Conservation (phyloP, 2,888 invertebrate genomes). For the Erebia aethiops region DNA sequence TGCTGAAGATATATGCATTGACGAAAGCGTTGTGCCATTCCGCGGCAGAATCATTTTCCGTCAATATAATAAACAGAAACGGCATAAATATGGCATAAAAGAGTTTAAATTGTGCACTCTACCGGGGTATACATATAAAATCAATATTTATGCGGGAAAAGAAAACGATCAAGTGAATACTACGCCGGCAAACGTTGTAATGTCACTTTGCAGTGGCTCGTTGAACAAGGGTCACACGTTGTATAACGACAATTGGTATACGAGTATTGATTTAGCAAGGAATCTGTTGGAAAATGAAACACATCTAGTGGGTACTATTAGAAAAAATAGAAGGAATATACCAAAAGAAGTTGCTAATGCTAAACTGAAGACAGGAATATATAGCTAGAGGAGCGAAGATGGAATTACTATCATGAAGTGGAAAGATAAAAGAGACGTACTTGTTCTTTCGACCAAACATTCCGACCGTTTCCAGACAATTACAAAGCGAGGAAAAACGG, state of each 20-base stretch:
- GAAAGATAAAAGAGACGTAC: conserved; percentile 38
- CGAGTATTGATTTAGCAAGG: conserved; percentile 42
- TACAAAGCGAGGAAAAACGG: conserved; percentile 42
- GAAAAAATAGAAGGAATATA: conserved; percentile 40
- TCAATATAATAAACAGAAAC: conserved; percentile 26
- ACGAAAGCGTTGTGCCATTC: conserved; percentile 26
- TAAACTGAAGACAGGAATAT: conserved; percentile 40
- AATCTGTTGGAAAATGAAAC: conserved; percentile 44
- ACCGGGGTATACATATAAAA: conserved; percentile 50
- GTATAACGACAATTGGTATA: conserved; percentile 49
- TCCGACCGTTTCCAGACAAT: conserved; percentile 4
- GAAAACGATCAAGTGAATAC: conserved; percentile 43
- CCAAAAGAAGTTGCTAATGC: conserved; percentile 37
- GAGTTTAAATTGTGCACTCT: conserved; percentile 49
- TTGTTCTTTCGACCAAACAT: conserved; percentile 6
- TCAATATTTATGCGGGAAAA: conserved; percentile 49
- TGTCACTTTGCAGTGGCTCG: conserved; percentile 46
- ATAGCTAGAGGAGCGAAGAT: conserved; percentile 39
- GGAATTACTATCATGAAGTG: conserved; percentile 40
- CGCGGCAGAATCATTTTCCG: conserved; percentile 26
- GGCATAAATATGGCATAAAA: conserved; percentile 45
- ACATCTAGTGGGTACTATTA: conserved; percentile 44
- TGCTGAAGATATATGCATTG: conserved; percentile 17
- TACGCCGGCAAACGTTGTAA: conserved; percentile 46
- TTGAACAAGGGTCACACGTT: conserved; percentile 46